Conservation (phyloP, 2,113 vertebrate genomes). For the Aldabrachelys gigantea region DNA sequence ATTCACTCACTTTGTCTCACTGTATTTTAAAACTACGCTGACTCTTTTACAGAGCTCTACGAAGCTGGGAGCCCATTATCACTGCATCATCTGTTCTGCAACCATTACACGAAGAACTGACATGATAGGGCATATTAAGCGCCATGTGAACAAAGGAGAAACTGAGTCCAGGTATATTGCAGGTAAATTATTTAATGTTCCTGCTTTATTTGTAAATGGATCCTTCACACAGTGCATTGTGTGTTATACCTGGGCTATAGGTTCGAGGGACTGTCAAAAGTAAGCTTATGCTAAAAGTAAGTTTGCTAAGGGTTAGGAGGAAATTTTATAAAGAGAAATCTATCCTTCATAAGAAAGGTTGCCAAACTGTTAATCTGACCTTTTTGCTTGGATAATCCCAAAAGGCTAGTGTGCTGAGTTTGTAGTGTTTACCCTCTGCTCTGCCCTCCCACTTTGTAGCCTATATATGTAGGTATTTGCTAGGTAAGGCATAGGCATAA, state of each 20-base stretch:
- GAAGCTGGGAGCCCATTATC: slow-evolving; percentile 92
- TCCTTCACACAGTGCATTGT: not conserved
- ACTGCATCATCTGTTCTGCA: slow-evolving; percentile 95
- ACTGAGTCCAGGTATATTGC: slow-evolving; percentile 87
- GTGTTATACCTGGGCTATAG: not conserved
- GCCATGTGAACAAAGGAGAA: slow-evolving; percentile 95
- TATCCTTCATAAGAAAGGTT: not conserved
- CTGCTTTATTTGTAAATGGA: not conserved
- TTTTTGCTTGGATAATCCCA: not conserved
- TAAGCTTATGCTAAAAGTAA: not conserved
- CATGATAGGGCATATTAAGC: slow-evolving; percentile 94
- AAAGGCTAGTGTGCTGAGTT: not conserved
- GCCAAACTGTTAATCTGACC: not conserved
- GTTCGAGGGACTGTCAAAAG: not conserved
- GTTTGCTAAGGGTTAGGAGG: not conserved
- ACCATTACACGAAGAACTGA: slow-evolving; percentile 92
- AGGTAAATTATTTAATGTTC: slow-evolving; percentile 57
- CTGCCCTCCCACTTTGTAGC: not conserved
- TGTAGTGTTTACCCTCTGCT: not conserved
- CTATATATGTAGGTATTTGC: not conserved
- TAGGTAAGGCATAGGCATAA: not conserved
- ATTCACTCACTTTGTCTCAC: not conserved
- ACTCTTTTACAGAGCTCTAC: slow-evolving; percentile 75
- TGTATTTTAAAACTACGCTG: not conserved
- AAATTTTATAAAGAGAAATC: not conserved